Conservation (phyloP, 1,140 invertebrate species). For the Panonychus citri region DNA sequence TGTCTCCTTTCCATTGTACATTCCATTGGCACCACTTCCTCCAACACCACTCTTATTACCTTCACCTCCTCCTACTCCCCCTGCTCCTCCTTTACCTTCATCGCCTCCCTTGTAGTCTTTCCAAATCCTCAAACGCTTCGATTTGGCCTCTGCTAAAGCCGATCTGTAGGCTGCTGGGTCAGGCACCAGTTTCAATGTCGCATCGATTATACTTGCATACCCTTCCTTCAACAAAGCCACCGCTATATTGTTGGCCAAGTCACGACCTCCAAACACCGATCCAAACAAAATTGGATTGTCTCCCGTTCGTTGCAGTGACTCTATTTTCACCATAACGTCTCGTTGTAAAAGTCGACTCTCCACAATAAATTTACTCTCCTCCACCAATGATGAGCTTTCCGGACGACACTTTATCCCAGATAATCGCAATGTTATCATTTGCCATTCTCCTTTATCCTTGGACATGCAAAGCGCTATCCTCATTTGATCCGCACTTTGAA, state of each 20-base stretch:
- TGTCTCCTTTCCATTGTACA: constrained; percentile 10
- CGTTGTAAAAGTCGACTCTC: constrained; percentile 72
- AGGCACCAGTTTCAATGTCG: constrained; percentile 65
- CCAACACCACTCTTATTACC: not conserved
- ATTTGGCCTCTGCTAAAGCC: constrained; percentile 67
- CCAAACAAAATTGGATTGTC: constrained; percentile 32
- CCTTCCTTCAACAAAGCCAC: constrained; percentile 71
- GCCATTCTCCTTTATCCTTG: constrained; percentile 33
- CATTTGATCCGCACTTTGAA: constrained; percentile 70
- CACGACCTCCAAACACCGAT: constrained; percentile 2
- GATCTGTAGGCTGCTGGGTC: constrained; percentile 57
- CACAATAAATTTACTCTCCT: constrained; percentile 69
- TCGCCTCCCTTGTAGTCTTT: constrained; percentile 39
- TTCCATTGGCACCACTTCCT: too few relatives aligned
- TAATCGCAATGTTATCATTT: constrained; percentile 75
- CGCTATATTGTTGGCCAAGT: constrained; percentile 48
- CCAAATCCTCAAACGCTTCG: constrained; percentile 62
- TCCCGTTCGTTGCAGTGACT: constrained; percentile 33
- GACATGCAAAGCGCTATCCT: constrained; percentile 31
- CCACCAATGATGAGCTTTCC: constrained; percentile 35
- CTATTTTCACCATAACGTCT: constrained; percentile 74
- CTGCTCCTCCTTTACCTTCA: not conserved
- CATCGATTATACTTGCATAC: constrained; percentile 88
- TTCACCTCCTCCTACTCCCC: not conserved
- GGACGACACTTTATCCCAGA: constrained; percentile 44